These are phyloP conservation scores for Acronicta aceris DNA, from an alignment of 2,888 invertebrate species.

Conservation along the genomic window DNA sequence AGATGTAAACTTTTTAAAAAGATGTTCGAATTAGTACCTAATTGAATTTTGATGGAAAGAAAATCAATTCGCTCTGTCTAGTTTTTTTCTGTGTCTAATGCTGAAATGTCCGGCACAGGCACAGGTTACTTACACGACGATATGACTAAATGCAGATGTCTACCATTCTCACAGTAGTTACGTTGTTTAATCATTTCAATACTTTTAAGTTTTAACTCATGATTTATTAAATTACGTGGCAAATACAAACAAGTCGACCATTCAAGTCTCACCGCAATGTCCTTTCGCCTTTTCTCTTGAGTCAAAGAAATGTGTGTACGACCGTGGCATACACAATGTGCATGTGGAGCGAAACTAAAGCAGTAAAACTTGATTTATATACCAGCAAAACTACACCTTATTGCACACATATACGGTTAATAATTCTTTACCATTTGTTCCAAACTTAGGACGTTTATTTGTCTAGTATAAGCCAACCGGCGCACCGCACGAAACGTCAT, in stretches of 20 bases:
- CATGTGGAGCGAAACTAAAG: slow-evolving; percentile 69
- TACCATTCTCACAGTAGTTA: not conserved
- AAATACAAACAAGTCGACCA: slow-evolving; percentile 58
- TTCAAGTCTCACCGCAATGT: slow-evolving; percentile 67
- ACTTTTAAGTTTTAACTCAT: slow-evolving; percentile 25
- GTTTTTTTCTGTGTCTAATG: not conserved
- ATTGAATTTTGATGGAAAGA: slow-evolving; percentile 10
- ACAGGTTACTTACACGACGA: not conserved
- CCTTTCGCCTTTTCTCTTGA: slow-evolving; percentile 85
- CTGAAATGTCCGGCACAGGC: not conserved
- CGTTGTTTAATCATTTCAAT: slow-evolving; percentile 3
- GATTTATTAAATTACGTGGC: slow-evolving; percentile 60
- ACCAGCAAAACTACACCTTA: slow-evolving; percentile 51
- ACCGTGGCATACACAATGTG: slow-evolving; percentile 80
- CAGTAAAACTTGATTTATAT: slow-evolving; percentile 42
- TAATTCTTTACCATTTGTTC: slow-evolving; percentile 27
- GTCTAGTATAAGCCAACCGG: slow-evolving; percentile 60
- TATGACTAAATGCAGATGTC: not conserved
- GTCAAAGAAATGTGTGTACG: slow-evolving; percentile 83
- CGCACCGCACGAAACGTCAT: slow-evolving; percentile 73
- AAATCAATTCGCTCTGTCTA: slow-evolving; percentile 12
- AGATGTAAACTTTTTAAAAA: no score
- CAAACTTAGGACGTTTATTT: slow-evolving; percentile 60
- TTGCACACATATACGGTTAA: not conserved
- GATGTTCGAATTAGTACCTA: slow-evolving; percentile 9